These are phyloP conservation scores for Netelia inedita DNA, from an alignment of 2,888 invertebrate species.

Conservation along the genomic window DNA sequence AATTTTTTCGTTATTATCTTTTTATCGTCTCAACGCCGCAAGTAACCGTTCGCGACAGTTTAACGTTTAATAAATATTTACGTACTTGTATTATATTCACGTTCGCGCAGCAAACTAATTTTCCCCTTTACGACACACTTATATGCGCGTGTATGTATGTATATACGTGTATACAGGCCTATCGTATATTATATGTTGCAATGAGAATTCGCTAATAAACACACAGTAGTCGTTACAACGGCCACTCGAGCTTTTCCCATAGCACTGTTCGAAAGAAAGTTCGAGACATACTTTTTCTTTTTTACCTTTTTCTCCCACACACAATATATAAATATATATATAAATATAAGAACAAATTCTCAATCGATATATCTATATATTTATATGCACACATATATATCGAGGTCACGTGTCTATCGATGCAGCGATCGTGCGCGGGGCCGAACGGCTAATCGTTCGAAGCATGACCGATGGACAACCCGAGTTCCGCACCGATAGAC, in stretches of 20 bases:
- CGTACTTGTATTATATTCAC: too few relatives aligned
- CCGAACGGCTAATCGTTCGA: slow-evolving; percentile 25
- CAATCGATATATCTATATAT: neutral
- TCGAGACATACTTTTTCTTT: slow-evolving; percentile 14
- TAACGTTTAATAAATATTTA: too few relatives aligned
- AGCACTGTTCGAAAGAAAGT: slow-evolving; percentile 33
- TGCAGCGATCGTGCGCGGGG: slow-evolving; percentile 26
- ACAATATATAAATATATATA: neutral
- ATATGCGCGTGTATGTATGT: too few relatives aligned
- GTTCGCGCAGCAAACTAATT: too few relatives aligned
- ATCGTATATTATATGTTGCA: neutral
- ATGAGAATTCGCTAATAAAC: neutral
- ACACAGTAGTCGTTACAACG: neutral
- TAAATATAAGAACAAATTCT: neutral
- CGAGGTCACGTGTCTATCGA: slow-evolving; percentile 64
- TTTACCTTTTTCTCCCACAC: neutral
- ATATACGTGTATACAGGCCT: too few relatives aligned
- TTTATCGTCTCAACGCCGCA: too few relatives aligned
- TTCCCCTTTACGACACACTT: too few relatives aligned
- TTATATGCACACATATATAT: slow-evolving; percentile 28
- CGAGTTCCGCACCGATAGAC: slow-evolving; percentile 67
- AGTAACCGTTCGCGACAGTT: too few relatives aligned
- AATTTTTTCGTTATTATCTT: too few relatives aligned
- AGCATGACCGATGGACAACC: slow-evolving; percentile 47
- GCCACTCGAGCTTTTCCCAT: neutral